Evolutionary conservation across 1,140 invertebrate genomes (phyloP), one percentile per base, ranked within the genome.

Genomic region (Battus philenor): DNA sequence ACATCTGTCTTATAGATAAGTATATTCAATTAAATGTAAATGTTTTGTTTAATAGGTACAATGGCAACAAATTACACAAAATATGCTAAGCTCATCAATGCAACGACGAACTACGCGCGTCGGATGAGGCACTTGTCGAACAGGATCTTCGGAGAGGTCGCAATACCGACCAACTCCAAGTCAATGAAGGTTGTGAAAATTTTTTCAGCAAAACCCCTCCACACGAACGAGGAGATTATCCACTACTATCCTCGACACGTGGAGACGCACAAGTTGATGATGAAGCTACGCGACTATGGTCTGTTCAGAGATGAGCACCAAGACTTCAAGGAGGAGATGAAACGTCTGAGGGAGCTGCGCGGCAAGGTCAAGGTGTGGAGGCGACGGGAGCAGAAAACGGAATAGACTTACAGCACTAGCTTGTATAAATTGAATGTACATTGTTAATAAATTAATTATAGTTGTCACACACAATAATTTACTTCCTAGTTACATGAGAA

Each of bases 281-380:
- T 81, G 36, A 86, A 90, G 48, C 77, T 96, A 9, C 75, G 94
- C 7, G 77, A 90, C 20, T 95, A 95, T 71, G 94, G 95, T 1
- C 77, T 97, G 2, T 97, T 89, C 69, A 86, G 96, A 60, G 95
- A 98, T 82, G 96, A 98, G 71, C 96, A 98, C 87, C 77, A 91
- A 75, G 97, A 98, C 86, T 98, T 97, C 62, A 93, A 92, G 52
- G 96, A 98, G 27, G 96, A 98, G 81, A 96, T 96, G 90, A 88
- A 89, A 47, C 86, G 94, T 47, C 82, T 94, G 44, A 87, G 92
- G 54, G 90, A 87, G 38, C 86, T 97, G 8, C 83, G 95, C 46
- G 96, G 96, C 9, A 98, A 97, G 68, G 87, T 86, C 8, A 88
- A 90, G 39, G 76, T 81, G 9, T 81, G 80, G 80, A 65, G 54